Conservation (phyloP, 2,113 vertebrate genomes). For the Pelobates fuscus region DNA sequence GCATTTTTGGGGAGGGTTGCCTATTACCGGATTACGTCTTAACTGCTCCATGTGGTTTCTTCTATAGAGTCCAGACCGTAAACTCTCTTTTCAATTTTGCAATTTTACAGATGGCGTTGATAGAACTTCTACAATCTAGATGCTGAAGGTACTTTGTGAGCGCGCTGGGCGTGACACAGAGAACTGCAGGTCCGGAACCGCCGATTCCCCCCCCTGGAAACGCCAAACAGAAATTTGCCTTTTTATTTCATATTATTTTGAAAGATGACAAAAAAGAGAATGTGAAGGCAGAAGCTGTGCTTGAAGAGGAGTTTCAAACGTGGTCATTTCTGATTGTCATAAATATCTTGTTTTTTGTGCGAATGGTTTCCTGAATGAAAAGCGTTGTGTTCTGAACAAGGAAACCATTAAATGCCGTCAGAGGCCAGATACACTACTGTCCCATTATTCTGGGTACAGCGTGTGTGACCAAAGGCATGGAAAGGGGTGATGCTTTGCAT, state of each 20-base stretch:
- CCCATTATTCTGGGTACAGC: background rate
- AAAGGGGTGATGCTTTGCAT: conserved; percentile 10
- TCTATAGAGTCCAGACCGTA: no score
- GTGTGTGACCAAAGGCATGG: conserved; percentile 38
- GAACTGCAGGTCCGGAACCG: conserved; percentile 71
- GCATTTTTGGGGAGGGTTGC: no score
- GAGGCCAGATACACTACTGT: conserved; percentile 2
- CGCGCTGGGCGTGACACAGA: conserved; percentile 71
- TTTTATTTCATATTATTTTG: conserved; percentile 38
- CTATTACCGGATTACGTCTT: no score
- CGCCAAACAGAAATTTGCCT: conserved; percentile 64
- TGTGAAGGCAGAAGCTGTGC: conserved; percentile 73
- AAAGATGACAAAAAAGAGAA: conserved; percentile 28
- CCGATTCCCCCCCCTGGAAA: conserved; percentile 61
- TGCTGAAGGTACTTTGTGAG: conserved; percentile 64
- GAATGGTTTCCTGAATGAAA: conserved; percentile 47
- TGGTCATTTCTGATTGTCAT: conserved; percentile 33
- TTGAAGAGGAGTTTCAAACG: conserved; percentile 69
- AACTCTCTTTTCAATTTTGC: no score
- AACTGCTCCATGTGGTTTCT: no score
- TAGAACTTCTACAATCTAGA: conserved; percentile 93
- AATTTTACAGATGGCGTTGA: conserved; percentile 89
- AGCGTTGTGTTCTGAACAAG: conserved; percentile 21
- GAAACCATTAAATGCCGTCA: background rate
- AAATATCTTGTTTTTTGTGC: background rate